phyloP scores from a whole-genome alignment of 2,113 vertebrate genomes.

The Pristiophorus japonicus region DNA sequence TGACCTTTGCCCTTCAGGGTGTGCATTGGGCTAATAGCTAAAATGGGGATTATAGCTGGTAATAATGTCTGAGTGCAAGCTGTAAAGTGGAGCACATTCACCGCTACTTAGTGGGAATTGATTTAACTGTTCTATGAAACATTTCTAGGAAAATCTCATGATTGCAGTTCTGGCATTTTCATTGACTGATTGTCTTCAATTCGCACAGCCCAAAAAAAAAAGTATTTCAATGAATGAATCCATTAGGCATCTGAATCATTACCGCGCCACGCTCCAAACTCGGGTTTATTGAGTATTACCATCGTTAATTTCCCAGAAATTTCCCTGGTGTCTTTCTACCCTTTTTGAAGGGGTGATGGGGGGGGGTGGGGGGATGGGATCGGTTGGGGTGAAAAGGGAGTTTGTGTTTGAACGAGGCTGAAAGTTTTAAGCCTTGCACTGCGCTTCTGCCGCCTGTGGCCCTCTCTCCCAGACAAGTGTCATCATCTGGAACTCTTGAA shows the following conservation, averaged over 20 bases:
- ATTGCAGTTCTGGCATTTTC: slow-evolving; percentile 74
- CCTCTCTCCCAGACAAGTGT: neutral
- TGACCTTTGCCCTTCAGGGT: slow-evolving; percentile 67
- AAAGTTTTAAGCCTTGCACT: neutral
- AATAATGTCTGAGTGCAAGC: slow-evolving; percentile 78
- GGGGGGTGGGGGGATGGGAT: neutral
- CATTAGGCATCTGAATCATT: slow-evolving; percentile 29
- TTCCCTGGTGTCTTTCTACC: neutral
- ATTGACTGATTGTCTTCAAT: slow-evolving; percentile 78
- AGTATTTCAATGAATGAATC: slow-evolving; percentile 37
- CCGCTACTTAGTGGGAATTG: slow-evolving; percentile 98
- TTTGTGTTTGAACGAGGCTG: neutral
- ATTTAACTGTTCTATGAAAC: slow-evolving; percentile 92
- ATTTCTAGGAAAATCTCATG: slow-evolving; percentile 71
- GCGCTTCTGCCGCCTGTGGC: neutral
- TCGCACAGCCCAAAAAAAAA: slow-evolving; percentile 50
- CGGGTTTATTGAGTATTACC: neutral
- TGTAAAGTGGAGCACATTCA: slow-evolving; percentile 98
- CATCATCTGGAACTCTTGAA: neutral
- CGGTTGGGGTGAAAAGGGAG: neutral
- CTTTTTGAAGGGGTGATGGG: no score
- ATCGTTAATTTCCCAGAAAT: neutral
- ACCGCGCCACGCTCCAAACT: neutral
- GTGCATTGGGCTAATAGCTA: slow-evolving; percentile 66
- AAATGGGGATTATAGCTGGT: slow-evolving; percentile 61